Conservation (phyloP, 1,140 invertebrate species). For the Habropoda laboriosa region DNA sequence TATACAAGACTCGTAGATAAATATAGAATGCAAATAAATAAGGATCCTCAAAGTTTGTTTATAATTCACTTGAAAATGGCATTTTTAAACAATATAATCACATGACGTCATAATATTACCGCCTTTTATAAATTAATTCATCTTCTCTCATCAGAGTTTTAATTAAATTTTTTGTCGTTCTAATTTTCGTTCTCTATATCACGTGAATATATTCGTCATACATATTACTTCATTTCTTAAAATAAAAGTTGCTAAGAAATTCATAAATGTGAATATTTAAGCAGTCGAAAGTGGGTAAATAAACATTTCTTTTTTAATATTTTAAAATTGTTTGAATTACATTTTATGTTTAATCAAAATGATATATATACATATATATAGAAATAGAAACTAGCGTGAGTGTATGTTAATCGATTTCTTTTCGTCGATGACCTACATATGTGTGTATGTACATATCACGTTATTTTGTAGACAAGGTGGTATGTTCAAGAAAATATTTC, state of each 20-base stretch:
- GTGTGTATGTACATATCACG: too few species aligned
- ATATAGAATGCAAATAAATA: neutral
- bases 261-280: too few species aligned
- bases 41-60: neutral
- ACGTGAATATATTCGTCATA: neutral
- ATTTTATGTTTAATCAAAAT: too few species aligned
- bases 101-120: neutral
- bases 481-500: neutral
- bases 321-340: too few species aligned
- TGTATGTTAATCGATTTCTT: conserved; percentile 6
- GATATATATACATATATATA: too few species aligned
- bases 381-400: neutral
- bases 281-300: too few species aligned
- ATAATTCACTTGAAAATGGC: neutral
- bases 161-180: conserved; percentile 7
- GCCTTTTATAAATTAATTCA: neutral
- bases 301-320: too few species aligned
- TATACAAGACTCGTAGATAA: neutral
- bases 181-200: neutral
- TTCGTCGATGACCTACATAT: neutral
- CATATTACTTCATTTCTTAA: neutral
- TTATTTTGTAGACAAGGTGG: conserved; percentile 4
- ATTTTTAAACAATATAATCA: neutral
- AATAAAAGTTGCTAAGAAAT: neutral
- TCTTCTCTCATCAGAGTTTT: neutral